These are phyloP conservation scores for Macrocentrus cingulum DNA, from an alignment of 1,140 invertebrate species.

Conservation along the genomic window DNA sequence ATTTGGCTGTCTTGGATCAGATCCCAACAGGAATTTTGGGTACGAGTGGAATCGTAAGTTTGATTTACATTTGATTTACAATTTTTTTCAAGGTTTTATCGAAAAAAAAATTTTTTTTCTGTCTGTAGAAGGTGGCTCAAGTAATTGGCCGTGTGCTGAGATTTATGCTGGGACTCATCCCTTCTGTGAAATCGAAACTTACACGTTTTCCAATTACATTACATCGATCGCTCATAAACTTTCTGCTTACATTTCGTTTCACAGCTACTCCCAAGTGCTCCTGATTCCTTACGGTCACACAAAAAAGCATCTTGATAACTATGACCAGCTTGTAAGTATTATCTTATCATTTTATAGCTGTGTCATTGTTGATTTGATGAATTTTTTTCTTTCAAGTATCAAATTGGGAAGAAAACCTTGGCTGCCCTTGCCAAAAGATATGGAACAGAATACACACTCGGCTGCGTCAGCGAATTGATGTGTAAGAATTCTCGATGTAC, in stretches of 20 bases:
- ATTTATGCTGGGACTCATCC: slow-evolving; percentile 69
- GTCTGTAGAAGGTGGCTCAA: slow-evolving; percentile 65
- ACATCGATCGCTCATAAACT: slow-evolving; percentile 60
- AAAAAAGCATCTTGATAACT: slow-evolving; percentile 61
- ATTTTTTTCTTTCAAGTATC: too few species aligned
- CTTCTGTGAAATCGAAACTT: slow-evolving; percentile 76
- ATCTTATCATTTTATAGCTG: neutral
- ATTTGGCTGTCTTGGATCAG: slow-evolving; percentile 65
- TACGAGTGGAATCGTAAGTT: slow-evolving; percentile 67
- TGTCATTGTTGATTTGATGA: neutral
- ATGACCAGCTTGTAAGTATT: slow-evolving; percentile 63
- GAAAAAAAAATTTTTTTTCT: too few species aligned
- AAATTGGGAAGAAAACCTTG: too few species aligned
- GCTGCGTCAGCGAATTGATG: too few species aligned
- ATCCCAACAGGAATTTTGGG: slow-evolving; percentile 75
- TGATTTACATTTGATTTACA: neutral
- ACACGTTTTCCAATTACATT: slow-evolving; percentile 62
- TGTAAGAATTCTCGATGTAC: too few species aligned
- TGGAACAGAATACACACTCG: too few species aligned
- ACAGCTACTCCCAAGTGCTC: slow-evolving; percentile 75
- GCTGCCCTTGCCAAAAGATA: too few species aligned
- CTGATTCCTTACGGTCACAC: slow-evolving; percentile 73
- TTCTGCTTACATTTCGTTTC: slow-evolving; percentile 72
- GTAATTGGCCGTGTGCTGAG: slow-evolving; percentile 68
- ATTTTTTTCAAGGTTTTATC: too few species aligned